Evolutionary conservation across 2,888 invertebrate species (phyloP).

Genomic region (Onchidella celtica): DNA sequence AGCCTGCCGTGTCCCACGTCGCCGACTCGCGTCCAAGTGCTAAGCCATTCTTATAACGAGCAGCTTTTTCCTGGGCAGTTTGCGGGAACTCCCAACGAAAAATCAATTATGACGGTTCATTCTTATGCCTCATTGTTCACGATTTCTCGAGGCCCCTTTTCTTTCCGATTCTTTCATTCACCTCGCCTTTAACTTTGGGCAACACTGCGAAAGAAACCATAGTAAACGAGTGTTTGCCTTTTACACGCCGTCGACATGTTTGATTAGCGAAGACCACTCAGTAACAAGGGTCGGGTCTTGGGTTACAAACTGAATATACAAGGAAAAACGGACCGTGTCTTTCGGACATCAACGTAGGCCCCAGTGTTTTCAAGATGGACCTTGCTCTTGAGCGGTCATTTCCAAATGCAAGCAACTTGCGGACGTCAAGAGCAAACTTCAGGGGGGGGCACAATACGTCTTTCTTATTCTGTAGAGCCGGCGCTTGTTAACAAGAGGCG

Average conservation of each 20-base stretch:
- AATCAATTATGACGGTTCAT: neutral
- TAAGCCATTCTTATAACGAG: neutral
- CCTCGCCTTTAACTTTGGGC: neutral
- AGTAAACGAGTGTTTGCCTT: conserved; percentile 17
- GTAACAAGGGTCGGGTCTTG: neutral
- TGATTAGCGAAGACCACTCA: neutral
- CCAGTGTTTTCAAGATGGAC: neutral
- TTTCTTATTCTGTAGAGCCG: neutral
- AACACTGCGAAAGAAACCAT: neutral
- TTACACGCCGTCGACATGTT: conserved; percentile 7
- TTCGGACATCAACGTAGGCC: neutral
- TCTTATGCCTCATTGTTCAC: neutral
- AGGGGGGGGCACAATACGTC: neutral
- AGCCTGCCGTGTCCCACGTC: neutral
- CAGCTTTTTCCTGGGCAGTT: neutral
- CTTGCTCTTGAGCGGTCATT: neutral
- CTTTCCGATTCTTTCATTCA: neutral
- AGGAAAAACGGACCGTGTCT: neutral
- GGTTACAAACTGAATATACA: neutral
- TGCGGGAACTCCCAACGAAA: neutral
- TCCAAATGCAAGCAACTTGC: neutral
- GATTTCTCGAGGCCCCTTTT: neutral
- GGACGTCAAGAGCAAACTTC: neutral
- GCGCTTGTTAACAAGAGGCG: neutral
- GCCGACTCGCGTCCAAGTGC: neutral